Base-by-base conservation (phyloP, 1,140 invertebrate genomes). In the Drosophila nikananu region DNA sequence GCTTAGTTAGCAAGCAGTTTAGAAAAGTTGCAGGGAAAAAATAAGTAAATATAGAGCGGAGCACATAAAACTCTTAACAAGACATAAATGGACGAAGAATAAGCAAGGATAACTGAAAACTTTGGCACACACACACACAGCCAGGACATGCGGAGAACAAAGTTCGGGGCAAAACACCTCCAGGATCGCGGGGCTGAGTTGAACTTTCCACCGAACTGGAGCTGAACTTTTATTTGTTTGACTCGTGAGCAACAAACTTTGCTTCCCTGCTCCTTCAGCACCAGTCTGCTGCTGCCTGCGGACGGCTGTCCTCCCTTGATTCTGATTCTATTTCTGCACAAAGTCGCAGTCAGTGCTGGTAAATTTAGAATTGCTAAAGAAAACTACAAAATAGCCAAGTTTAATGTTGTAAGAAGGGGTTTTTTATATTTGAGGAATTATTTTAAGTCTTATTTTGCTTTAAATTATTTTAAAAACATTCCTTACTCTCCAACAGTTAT, bases 41-140 rank as follows among this genome's bases (percentile, higher is more conserved):
- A 86, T 52, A 86, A 81, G 81, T 79, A 90, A 90, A 90, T 90
- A 81, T 79, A 67, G 74, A 81, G 62, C 74, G 68, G 66, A 90
- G 75, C 81, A 73, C 82, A 89, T 90, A 90, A 89, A 89, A 90
- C 86, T 86, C 81, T 80, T 90, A 90, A 90, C 86, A 90, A 90
- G 86, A 90, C 79, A 90, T 90, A 90, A 90, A 86, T 84, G 86
- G 61, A 89, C 75, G 74, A 77, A 83, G 70, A 65, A 61, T 67
- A 70, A 58, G 71, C 81, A 80, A 72, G 65, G 72, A 82, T 76
- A 86, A 71, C 55, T 60, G 41, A 48, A 72, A 81, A 80, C 48
- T 70, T 58, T 64, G n/a, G n/a, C 12, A 37, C 37, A 60, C 17
- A 60, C 17, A 60, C 42, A 32, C 25, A 44, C 62, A 48, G 39